Conservation (phyloP, 1,140 invertebrate species). For the Drosophila pectinifera region DNA sequence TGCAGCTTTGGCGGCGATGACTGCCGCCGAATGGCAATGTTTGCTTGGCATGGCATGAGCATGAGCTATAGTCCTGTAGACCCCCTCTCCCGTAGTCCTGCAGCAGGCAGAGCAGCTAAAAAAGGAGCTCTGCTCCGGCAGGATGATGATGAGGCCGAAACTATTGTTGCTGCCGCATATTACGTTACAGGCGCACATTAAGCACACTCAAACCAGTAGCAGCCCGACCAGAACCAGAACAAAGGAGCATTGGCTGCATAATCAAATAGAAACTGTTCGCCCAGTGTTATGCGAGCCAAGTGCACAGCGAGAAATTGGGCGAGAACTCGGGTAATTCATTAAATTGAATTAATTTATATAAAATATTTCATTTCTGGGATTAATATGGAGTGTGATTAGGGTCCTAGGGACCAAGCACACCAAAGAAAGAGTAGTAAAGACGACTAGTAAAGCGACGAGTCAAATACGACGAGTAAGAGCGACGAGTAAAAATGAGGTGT, state of each 20-base stretch:
- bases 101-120: neutral
- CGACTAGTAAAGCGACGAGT: neutral
- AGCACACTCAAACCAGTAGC: conserved; percentile 34
- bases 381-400: neutral
- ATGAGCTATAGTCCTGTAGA: conserved; percentile 10
- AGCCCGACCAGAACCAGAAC: conserved; percentile 24
- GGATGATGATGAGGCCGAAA: conserved; percentile 54
- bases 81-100: neutral
- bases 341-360: neutral
- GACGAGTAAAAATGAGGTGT: neutral
- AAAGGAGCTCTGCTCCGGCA: conserved; percentile 10
- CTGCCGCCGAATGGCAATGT: conserved; percentile 62
- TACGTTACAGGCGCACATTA: conserved; percentile 69
- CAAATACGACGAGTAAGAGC: neutral
- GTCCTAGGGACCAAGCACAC: no score
- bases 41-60: conserved; percentile 65
- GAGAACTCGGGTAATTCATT: neutral
- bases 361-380: neutral
- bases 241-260: conserved; percentile 66
- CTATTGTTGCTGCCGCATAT: conserved; percentile 75
- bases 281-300: conserved; percentile 24
- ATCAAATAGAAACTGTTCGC: conserved; percentile 74
- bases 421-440: neutral
- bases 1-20: conserved; percentile 55
- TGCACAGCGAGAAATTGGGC: conserved; percentile 7